Conservation (phyloP, 2,888 invertebrate species). For the Campoletis raptor region DNA sequence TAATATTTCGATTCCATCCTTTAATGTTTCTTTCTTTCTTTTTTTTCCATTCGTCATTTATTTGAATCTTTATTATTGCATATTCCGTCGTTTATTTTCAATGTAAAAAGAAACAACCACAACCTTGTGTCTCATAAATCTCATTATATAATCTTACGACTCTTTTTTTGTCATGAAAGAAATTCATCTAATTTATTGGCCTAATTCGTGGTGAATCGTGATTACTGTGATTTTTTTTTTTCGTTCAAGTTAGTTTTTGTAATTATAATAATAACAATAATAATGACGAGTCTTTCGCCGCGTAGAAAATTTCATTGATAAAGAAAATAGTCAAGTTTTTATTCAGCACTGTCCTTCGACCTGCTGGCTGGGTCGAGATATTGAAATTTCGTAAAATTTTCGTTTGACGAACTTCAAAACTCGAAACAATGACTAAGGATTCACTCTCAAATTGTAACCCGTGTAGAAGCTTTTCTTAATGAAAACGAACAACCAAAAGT, state of each 20-base stretch:
- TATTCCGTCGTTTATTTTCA: background rate
- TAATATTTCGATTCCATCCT: background rate
- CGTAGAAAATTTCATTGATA: background rate
- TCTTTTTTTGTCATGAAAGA: conserved; percentile 4
- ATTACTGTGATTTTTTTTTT: background rate
- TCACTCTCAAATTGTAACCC: background rate
- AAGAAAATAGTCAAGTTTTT: background rate
- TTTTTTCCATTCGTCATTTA: conserved; percentile 1
- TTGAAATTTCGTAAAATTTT: conserved; percentile 21
- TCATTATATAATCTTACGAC: background rate
- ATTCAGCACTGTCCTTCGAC: conserved; percentile 24
- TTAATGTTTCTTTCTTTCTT: conserved; percentile 4
- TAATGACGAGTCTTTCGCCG: background rate
- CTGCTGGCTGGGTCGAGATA: conserved; percentile 65
- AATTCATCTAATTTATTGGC: conserved; percentile 31
- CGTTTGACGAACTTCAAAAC: conserved; percentile 18
- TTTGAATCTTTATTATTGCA: conserved; percentile 2
- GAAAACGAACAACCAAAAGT: conserved; percentile 10
- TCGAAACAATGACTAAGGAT: conserved; percentile 18
- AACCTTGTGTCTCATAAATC: background rate
- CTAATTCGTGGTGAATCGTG: conserved; percentile 22
- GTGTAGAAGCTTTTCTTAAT: background rate
- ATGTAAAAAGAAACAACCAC: background rate
- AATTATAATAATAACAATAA: background rate
- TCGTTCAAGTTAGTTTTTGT: background rate